Percentiles rank a stretch among this genome's conserved stretches.
Evolutionary conservation across 2,888 invertebrate genomes (phyloP).

Genomic region (Venusia cambrica): DNA sequence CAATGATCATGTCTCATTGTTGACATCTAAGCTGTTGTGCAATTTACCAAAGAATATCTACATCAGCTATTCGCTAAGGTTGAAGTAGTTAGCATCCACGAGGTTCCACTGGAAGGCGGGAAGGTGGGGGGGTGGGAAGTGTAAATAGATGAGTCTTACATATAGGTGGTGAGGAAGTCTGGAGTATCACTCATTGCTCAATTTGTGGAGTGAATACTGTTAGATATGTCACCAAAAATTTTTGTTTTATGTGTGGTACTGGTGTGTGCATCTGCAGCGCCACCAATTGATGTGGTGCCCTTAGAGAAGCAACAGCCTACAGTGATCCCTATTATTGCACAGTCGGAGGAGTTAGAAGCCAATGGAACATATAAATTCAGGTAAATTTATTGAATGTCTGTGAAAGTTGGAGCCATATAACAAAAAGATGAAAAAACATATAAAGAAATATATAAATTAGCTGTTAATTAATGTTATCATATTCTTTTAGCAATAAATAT

Average conservation of each 20-base stretch:
- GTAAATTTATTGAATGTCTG: too few species aligned
- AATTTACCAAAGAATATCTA: slow-evolving; percentile 73
- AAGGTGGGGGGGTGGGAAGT: slow-evolving; percentile 75
- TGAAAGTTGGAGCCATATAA: too few species aligned
- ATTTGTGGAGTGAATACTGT: slow-evolving; percentile 56
- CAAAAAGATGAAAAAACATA: too few species aligned
- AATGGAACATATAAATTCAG: slow-evolving; percentile 79
- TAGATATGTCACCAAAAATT: slow-evolving; percentile 56
- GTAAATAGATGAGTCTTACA: slow-evolving; percentile 77
- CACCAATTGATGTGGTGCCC: slow-evolving; percentile 49
- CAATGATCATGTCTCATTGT: slow-evolving; percentile 65
- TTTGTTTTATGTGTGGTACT: slow-evolving; percentile 44
- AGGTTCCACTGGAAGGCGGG: slow-evolving; percentile 69
- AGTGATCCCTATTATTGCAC: slow-evolving; percentile 74
- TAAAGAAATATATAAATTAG: too few species aligned
- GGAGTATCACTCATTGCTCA: slow-evolving; percentile 66
- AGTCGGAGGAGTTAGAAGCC: slow-evolving; percentile 72
- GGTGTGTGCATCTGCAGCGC: slow-evolving; percentile 47
- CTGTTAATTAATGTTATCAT: too few species aligned
- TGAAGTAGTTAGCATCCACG: slow-evolving; percentile 76
- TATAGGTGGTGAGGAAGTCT: slow-evolving; percentile 69
- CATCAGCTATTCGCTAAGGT: slow-evolving; percentile 73
- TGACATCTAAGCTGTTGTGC: slow-evolving; percentile 73
- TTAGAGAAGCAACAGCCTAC: slow-evolving; percentile 57
- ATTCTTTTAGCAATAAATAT: too few species aligned